Evolutionary conservation across 2,888 invertebrate genomes (phyloP), one percentile per base, ranked within the genome.

Genomic region (Oxytorus armatus): DNA sequence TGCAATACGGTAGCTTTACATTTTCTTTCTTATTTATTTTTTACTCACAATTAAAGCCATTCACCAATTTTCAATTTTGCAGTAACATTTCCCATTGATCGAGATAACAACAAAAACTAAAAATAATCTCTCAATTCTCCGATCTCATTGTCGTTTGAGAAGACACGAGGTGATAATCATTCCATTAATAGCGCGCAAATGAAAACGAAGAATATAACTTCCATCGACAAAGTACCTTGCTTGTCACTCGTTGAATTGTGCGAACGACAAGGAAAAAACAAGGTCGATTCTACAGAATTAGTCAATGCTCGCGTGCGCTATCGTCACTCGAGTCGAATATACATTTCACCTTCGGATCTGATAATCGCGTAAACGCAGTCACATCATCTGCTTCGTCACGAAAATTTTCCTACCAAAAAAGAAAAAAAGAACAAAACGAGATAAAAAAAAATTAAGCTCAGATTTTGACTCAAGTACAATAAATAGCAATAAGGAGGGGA

Each of bases 401-500:
- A 76, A 55, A 72, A 39, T 80, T n/a, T 73, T 77, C 59, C 63
- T 77, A 63, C 72, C 69, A 63, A 75, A 36, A 44, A 47, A 47
- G 39, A 25, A 44, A 55, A 21, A 73, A 25, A 66, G 39, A 72
- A 63, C 55, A 53, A 42, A 47, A 18, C 25, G 23, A 29, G 39
- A 47, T 11, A 53, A 63, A 42, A 11, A 49, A 73, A 68, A 68
- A 69, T 55, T 57, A 77, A 68, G 79, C 76, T 77, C 63, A 70
- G 61, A 79, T 74, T 80, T 80, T 79, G 79, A 82, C 82, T 82
- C 77, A 80, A 84, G 84, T 84, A 83, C 84, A 83, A 85, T 75
- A 77, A 81, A 82, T 81, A 85, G 86, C 85, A 85, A 85, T 86
- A 86, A 86, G 78, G 81, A 77, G 83, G 77, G 73, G 23, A 39